These are phyloP conservation scores for Steatocranus sp. DNA, from an alignment of 2,797 vertebrate species.

Conservation along the genomic window DNA sequence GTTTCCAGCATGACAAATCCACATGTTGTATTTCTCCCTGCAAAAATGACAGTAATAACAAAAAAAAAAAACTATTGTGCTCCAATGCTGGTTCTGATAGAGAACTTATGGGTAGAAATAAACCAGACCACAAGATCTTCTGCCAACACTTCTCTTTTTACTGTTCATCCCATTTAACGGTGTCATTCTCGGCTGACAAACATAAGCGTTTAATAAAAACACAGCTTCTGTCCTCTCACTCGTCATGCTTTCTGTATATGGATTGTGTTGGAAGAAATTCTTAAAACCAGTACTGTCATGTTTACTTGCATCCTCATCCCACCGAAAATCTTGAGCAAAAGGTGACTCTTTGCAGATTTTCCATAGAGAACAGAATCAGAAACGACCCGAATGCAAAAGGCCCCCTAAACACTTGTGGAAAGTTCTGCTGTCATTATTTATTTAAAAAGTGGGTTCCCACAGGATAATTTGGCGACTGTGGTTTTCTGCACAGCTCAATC, in stretches of 20 bases:
- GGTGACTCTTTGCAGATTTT: neutral
- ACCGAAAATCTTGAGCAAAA: neutral
- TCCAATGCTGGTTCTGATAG: neutral
- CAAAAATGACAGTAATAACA: neutral
- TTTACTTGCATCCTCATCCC: neutral
- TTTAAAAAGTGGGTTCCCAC: neutral
- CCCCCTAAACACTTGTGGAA: neutral
- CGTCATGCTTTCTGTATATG: neutral
- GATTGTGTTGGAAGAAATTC: neutral
- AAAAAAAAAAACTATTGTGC: no score
- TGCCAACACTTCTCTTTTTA: neutral
- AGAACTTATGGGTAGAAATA: neutral
- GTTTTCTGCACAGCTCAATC: neutral
- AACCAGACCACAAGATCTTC: neutral
- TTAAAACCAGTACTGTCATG: neutral
- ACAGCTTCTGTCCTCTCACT: neutral
- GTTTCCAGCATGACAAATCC: neutral
- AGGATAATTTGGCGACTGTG: neutral
- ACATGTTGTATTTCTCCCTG: neutral
- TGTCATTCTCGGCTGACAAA: neutral
- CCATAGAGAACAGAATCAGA: neutral
- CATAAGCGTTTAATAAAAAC: neutral
- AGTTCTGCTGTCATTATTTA: neutral
- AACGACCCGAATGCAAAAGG: neutral
- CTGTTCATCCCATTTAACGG: neutral